Conservation (phyloP, 92 coral and sea anemone species). For the Parazoanthus swiftii region DNA sequence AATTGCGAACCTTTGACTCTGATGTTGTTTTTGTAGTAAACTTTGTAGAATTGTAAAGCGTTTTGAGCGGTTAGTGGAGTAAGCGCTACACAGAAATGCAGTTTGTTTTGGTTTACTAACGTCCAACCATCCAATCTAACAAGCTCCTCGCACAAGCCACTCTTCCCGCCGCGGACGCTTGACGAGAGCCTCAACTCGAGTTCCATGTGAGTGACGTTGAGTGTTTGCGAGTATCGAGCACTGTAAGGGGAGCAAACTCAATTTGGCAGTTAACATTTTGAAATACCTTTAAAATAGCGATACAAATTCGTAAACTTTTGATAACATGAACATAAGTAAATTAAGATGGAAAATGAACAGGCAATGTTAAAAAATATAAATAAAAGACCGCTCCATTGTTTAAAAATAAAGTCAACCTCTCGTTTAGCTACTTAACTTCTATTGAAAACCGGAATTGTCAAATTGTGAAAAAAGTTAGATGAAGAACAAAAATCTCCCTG, state of each 20-base stretch:
- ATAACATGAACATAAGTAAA: neutral
- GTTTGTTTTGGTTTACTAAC: no score
- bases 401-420: no score
- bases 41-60: neutral
- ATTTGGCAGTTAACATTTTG: no score
- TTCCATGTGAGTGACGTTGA: constrained; percentile 27
- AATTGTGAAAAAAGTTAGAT: neutral
- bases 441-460: neutral
- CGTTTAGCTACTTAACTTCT: no score
- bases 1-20: neutral
- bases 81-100: no score
- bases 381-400: neutral
- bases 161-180: neutral
- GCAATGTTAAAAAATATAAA: no score
- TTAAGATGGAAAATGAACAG: neutral
- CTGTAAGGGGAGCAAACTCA: no score
- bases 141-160: constrained; percentile 20
- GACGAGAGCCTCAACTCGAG: neutral
- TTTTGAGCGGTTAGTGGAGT: no score
- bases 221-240: neutral
- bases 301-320: neutral
- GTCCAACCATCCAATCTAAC: neutral
- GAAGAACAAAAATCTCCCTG: no score
- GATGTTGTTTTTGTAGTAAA: neutral
- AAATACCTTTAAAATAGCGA: no score